Evolutionary conservation across 2,113 vertebrate genomes (phyloP), one percentile per base, ranked within the genome.

Genomic region (Corythaeola cristata): DNA sequence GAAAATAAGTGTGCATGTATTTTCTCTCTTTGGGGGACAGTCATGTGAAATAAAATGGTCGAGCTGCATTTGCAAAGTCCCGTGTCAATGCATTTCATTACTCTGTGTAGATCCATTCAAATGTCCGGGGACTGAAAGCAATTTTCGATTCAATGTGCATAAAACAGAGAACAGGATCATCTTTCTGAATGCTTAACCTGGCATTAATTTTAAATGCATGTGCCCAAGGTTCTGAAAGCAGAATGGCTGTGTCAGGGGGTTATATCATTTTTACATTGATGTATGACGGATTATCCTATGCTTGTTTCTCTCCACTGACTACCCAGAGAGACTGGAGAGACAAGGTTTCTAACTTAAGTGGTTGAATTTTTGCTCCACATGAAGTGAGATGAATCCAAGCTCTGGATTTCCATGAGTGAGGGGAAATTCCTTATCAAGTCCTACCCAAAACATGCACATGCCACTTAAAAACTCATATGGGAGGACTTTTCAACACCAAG

Each of bases 1-100:
- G 74, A 94, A 97, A 97, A 90, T 50, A 96, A 89, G 73, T 14
- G 69, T 94, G 76, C 93, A 91, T 86, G 47, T 94, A 66, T 96
- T 96, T 97, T 77, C 68, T 97, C 68, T 90, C 78, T 95, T 80
- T 85, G 90, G 87, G 92, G 82, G 49, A n/a, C 59, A 74, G 33
- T 55, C 45, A 7, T 37, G 56, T 88, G 60, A 89, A 93, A 93
- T 85, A 85, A 93, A 96, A 82, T 63, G 12, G 23, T 76, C 14
- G 11, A 81, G 69, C 37, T 86, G 30, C 49, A 23, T 62, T 74
- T 64, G 69, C 41, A 9, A 85, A 82, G 44, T 50, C 32, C 66
- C 2, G 27, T 86, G 82, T 72, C 71, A 59, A 60, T 30, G 73
- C 56, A 92, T 95, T 90, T 94, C 73, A 86, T 89, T 91, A 45